Base-by-base conservation (phyloP, 2,888 invertebrate species). In the Aphodius granarius region DNA sequence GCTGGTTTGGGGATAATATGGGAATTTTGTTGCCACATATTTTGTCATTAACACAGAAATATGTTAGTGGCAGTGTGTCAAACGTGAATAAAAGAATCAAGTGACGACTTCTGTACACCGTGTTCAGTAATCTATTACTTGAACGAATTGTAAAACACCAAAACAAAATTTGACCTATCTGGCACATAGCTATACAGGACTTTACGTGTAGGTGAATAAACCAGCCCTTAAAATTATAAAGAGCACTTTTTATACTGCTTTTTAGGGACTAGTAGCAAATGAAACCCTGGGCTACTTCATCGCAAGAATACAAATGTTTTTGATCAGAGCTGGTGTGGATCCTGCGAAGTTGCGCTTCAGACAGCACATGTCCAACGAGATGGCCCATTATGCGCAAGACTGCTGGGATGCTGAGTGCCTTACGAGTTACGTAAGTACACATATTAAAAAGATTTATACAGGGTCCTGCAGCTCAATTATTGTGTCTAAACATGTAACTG, bases 381-480 rank as follows among this genome's bases (percentile, higher is more conserved):
- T 99, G 99, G 99, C 99, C 79, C 99, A 99, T 88, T 99, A 99
- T 87, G 99, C 99, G 6, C 95, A 96, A 87, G 99, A 99, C 86
- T 99, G 99, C 86, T 99, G 99, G 99, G 99, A 99, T 89, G 99
- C 99, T 0, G 99, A 99, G 87, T 96, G 96, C 84, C 91, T 98
- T 20, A 98, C 99, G 2, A 97, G 98, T 75, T 98, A 97, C 87
- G 94, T 92, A 88, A 89, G 90, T 88, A 18, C n/a, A n/a, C n/a
- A n/a, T n/a, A n/a, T n/a, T n/a, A n/a, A n/a, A n/a, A n/a, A n/a
- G n/a, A n/a, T n/a, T n/a, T n/a, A n/a, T n/a, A n/a, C n/a, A n/a
- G n/a, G n/a, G n/a, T n/a, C n/a, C n/a, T n/a, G n/a, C n/a, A n/a
- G n/a, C n/a, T n/a, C n/a, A n/a, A n/a, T n/a, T n/a, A 66, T 23